Evolutionary conservation across 2,797 vertebrate species (phyloP).

Genomic region (Hapalemur alaotrensis): DNA sequence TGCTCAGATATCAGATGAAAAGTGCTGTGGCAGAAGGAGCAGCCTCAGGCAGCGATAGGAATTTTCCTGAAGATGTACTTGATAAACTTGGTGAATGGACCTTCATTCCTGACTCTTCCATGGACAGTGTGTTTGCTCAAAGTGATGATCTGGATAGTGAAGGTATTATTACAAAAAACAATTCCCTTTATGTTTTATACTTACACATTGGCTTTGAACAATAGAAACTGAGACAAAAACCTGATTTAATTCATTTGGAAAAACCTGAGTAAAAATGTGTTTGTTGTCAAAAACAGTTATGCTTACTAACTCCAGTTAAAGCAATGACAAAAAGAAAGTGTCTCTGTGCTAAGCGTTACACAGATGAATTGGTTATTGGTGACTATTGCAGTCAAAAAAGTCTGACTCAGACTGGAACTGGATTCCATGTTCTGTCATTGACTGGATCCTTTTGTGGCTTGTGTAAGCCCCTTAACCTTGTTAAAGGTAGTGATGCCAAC

Average conservation of each 20-base stretch:
- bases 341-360: not conserved
- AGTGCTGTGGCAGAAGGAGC: slow-evolving; percentile 77
- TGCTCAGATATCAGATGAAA: slow-evolving; percentile 88
- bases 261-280: not conserved
- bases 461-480: not conserved
- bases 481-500: not conserved
- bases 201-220: not conserved
- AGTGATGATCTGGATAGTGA: slow-evolving; percentile 93
- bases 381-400: not conserved
- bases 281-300: not conserved
- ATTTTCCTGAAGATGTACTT: slow-evolving; percentile 86
- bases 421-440: not conserved
- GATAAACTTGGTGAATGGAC: slow-evolving; percentile 90
- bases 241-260: not conserved
- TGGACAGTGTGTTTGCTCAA: slow-evolving; percentile 86
- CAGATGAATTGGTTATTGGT: too few species aligned
- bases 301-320: not conserved
- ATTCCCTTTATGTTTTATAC: not conserved
- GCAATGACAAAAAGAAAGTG: not conserved
- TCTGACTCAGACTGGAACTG: not conserved
- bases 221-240: not conserved
- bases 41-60: slow-evolving; percentile 79
- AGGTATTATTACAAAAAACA: slow-evolving; percentile 81
- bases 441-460: not conserved
- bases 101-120: slow-evolving; percentile 86